Conservation (phyloP, 1,140 invertebrate species). For the Bombus superbus region DNA sequence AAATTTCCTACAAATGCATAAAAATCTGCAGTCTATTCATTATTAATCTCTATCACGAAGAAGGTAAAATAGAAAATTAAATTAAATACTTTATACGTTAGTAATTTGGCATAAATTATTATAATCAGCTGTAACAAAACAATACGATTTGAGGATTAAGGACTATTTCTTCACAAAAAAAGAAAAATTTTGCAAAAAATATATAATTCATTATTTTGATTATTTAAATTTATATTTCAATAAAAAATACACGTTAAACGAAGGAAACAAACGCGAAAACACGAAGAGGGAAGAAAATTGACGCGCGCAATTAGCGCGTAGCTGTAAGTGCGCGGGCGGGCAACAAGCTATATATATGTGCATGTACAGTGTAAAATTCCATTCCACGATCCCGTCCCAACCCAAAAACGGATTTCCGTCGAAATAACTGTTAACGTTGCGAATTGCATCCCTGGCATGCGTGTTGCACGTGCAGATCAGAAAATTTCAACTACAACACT, state of each 20-base stretch:
- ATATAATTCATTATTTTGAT: neutral
- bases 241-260: neutral
- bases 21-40: too few relatives aligned
- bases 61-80: too few relatives aligned
- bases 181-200: neutral
- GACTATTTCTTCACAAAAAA: neutral
- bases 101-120: too few relatives aligned
- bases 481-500: slow-evolving; percentile 58
- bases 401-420: slow-evolving; percentile 60
- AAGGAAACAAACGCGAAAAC: neutral
- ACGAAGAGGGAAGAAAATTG: neutral
- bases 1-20: too few relatives aligned
- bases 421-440: slow-evolving; percentile 64
- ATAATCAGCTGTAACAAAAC: too few relatives aligned
- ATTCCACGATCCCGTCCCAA: slow-evolving; percentile 45
- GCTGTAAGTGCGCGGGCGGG: neutral
- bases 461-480: slow-evolving; percentile 26
- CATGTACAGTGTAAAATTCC: slow-evolving; percentile 57
- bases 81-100: too few relatives aligned
- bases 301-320: slow-evolving; percentile 4
- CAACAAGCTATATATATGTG: slow-evolving; percentile 14
- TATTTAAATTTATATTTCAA: neutral
- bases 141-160: too few relatives aligned
- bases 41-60: too few relatives aligned
- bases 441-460: slow-evolving; percentile 59